phyloP scores from a whole-genome alignment of 2,888 invertebrate species.

The Drosophila conformis region DNA sequence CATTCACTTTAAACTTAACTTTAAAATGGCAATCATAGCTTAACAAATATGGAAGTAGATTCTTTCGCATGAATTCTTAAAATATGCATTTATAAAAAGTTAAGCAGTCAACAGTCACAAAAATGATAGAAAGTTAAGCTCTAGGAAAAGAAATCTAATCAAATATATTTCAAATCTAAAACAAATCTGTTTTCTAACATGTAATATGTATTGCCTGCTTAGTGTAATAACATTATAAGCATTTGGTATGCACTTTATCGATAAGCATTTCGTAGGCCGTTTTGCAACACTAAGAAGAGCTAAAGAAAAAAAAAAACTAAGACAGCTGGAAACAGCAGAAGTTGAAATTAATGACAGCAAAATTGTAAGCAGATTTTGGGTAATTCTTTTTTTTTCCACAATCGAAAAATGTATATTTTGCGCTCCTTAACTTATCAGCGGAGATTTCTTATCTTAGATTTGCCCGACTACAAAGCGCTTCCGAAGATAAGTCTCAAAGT shows the following conservation, averaged over 20 bases:
- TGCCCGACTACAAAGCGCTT: conserved; percentile 1
- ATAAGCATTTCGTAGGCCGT: neutral
- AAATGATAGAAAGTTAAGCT: too few relatives aligned
- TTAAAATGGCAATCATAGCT: too few relatives aligned
- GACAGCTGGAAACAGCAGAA: conserved; percentile 23
- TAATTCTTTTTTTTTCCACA: neutral
- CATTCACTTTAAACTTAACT: too few relatives aligned
- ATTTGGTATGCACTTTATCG: conserved; percentile 23
- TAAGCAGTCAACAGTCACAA: too few relatives aligned
- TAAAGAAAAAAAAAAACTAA: neutral
- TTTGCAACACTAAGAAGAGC: conserved; percentile 27
- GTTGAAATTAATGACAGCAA: conserved; percentile 25
- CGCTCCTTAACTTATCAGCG: conserved; percentile 24
- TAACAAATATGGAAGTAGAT: too few relatives aligned
- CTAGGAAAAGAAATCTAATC: too few relatives aligned
- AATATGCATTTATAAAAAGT: too few relatives aligned
- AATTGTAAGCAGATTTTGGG: conserved; percentile 8
- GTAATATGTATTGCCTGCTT: too few relatives aligned
- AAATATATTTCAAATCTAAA: too few relatives aligned
- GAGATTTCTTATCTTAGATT: conserved; percentile 41
- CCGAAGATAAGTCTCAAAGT: conserved; percentile 21
- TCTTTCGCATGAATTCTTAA: too few relatives aligned
- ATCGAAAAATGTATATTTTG: conserved; percentile 15
- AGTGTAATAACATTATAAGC: neutral
- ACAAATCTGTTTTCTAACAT: too few relatives aligned